These are phyloP conservation scores for Gorsachius magnificus DNA, from an alignment of 2,797 vertebrate species.

Conservation along the genomic window DNA sequence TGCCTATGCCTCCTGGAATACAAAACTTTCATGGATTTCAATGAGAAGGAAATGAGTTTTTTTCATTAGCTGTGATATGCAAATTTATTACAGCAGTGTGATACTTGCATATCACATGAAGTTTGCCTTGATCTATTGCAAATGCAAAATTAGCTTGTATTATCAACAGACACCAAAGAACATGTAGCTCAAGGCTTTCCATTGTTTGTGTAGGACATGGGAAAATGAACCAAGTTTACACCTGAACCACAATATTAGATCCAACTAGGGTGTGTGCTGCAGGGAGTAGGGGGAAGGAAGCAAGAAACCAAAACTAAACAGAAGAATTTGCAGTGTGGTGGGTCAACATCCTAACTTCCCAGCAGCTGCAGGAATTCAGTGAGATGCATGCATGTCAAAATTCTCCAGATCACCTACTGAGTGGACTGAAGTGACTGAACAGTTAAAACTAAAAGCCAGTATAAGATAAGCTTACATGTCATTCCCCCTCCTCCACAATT, in stretches of 20 bases:
- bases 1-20: neutral
- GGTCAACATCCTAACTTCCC: neutral
- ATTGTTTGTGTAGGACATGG: neutral
- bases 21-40: neutral
- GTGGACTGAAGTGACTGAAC: neutral
- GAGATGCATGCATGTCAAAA: neutral
- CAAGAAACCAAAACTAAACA: neutral
- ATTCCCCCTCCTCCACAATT: neutral
- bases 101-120: neutral
- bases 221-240: neutral
- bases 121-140: neutral
- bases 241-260: neutral
- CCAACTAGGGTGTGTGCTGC: neutral
- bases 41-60: neutral
- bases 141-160: neutral
- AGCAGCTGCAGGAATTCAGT: neutral
- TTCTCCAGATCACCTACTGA: neutral
- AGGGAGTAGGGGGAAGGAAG: rapidly evolving
- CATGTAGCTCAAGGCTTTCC: neutral
- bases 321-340: neutral
- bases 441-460: neutral
- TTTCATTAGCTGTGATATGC: neutral
- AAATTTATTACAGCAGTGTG: neutral
- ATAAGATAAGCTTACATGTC: neutral
- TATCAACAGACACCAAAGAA: neutral